These are phyloP conservation scores for Adelges cooleyi DNA, from an alignment of 1,140 invertebrate species.

Conservation along the genomic window DNA sequence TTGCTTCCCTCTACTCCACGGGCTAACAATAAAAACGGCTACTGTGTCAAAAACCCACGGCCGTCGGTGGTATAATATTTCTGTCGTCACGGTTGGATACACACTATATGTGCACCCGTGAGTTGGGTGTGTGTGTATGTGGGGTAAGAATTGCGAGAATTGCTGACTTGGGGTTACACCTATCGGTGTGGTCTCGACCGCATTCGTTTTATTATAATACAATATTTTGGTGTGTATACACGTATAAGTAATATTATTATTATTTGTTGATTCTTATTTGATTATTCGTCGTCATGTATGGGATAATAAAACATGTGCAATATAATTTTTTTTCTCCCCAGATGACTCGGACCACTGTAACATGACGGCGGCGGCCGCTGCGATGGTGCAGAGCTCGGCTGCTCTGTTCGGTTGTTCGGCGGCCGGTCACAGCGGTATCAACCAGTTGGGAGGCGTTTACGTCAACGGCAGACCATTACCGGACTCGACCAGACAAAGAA, in stretches of 20 bases:
- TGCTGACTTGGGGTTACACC: not conserved
- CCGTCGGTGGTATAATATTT: not conserved
- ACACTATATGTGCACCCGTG: not conserved
- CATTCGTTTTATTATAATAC: too few species aligned
- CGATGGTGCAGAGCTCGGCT: constrained; percentile 39
- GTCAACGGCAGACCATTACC: constrained; percentile 94
- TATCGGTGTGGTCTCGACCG: not conserved
- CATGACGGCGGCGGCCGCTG: constrained; percentile 31
- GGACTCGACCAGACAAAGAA: constrained; percentile 92
- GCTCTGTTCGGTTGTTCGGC: constrained; percentile 59
- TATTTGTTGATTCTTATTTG: constrained; percentile 33
- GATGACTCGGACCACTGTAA: constrained; percentile 32
- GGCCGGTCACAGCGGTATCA: constrained; percentile 89
- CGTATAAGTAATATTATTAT: constrained; percentile 14
- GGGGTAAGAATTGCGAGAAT: not conserved
- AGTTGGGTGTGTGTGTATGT: not conserved
- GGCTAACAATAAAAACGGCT: constrained; percentile 22
- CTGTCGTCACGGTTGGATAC: constrained; percentile 1
- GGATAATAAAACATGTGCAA: not conserved
- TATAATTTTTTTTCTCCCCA: constrained; percentile 27
- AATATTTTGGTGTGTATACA: too few species aligned
- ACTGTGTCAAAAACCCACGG: constrained; percentile 13
- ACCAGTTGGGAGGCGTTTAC: constrained; percentile 96
- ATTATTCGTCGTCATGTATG: constrained; percentile 33
- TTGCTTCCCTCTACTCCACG: constrained; percentile 7